Evolutionary conservation across 2,113 vertebrate species (phyloP).

Genomic region (Sprattus sprattus): DNA sequence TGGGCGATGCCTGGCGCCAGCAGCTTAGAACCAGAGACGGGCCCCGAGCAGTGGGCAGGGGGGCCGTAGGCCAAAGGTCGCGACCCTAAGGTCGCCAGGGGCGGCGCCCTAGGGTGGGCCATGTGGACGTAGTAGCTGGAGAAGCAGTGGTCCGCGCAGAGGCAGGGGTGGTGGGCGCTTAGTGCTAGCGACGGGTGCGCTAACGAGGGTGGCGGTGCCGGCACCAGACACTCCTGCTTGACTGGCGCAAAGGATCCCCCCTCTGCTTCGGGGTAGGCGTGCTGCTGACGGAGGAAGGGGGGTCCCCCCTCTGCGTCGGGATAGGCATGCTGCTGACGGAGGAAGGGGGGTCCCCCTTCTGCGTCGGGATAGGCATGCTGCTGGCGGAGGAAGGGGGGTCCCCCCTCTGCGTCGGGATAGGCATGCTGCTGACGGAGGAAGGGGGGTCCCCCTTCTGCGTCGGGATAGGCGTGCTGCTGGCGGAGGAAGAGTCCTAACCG

Average conservation of each 20-base stretch:
- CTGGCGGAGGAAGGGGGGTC: too few relatives aligned
- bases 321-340: too few relatives aligned
- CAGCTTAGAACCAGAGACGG: slow-evolving; percentile 73
- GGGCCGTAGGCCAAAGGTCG: slow-evolving; percentile 65
- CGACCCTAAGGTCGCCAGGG: slow-evolving; percentile 53
- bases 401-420: slow-evolving; percentile 60
- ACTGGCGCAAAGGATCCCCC: slow-evolving; percentile 71
- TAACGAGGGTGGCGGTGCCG: slow-evolving; percentile 59
- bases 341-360: slow-evolving; percentile 54
- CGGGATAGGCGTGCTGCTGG: slow-evolving; percentile 61
- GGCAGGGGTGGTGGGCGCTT: slow-evolving; percentile 74
- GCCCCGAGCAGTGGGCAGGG: slow-evolving; percentile 68
- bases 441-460: slow-evolving; percentile 57
- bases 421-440: too few relatives aligned
- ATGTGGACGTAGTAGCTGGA: slow-evolving; percentile 76
- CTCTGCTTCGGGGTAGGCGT: slow-evolving; percentile 58
- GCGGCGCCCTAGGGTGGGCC: slow-evolving; percentile 61
- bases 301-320: slow-evolving; percentile 58
- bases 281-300: slow-evolving; percentile 81
- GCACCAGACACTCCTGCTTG: slow-evolving; percentile 86
- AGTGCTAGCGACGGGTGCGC: slow-evolving; percentile 67
- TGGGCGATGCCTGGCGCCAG: slow-evolving; percentile 76
- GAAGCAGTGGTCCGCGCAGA: slow-evolving; percentile 75
- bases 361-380: slow-evolving; percentile 60
- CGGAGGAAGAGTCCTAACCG: slow-evolving; percentile 88